These are phyloP conservation scores for Eumerus sabulonum DNA, from an alignment of 2,888 invertebrate genomes.

Conservation along the genomic window DNA sequence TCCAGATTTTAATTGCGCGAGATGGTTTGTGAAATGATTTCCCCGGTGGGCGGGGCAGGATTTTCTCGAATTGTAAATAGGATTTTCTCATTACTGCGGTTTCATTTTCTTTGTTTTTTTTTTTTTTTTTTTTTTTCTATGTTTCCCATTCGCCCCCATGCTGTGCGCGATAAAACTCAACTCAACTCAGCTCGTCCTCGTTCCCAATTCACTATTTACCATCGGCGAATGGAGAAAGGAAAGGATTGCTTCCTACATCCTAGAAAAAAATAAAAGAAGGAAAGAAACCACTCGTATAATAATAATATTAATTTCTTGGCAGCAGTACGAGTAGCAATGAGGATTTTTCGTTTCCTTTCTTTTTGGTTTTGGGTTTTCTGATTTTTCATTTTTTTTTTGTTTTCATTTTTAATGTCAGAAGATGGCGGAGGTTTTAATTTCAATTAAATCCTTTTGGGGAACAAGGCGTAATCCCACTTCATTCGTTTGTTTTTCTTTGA, in stretches of 20 bases:
- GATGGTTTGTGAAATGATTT: constrained; percentile 23
- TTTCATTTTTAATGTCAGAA: constrained; percentile 54
- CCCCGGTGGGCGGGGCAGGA: constrained; percentile 34
- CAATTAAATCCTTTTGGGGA: constrained; percentile 66
- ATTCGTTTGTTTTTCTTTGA: constrained; percentile 60
- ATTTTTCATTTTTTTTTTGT: constrained; percentile 17
- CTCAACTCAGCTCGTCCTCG: no score
- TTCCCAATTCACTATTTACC: constrained; percentile 1
- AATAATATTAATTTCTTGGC: constrained; percentile 37
- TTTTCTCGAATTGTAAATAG: constrained; percentile 58
- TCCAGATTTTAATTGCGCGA: constrained; percentile 38
- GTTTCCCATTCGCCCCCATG: background rate
- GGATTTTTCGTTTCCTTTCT: constrained; percentile 27
- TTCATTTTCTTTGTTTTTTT: constrained; percentile 3
- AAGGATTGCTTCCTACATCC: constrained; percentile 54
- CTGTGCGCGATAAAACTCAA: constrained; percentile 35
- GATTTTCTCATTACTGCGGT: constrained; percentile 56
- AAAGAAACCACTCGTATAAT: constrained; percentile 1
- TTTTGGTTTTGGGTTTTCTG: constrained; percentile 38
- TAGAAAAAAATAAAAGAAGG: constrained; percentile 15
- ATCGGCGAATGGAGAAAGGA: constrained; percentile 30
- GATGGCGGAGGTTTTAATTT: constrained; percentile 50
- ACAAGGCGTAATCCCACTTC: constrained; percentile 58
- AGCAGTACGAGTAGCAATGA: constrained; percentile 4
- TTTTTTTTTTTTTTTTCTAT: no score